A percentile compares a stretch with the other conserved stretches of the same genome.
These are phyloP conservation scores for Squalus acanthias DNA, from an alignment of 2,797 vertebrate genomes.

Conservation along the genomic window DNA sequence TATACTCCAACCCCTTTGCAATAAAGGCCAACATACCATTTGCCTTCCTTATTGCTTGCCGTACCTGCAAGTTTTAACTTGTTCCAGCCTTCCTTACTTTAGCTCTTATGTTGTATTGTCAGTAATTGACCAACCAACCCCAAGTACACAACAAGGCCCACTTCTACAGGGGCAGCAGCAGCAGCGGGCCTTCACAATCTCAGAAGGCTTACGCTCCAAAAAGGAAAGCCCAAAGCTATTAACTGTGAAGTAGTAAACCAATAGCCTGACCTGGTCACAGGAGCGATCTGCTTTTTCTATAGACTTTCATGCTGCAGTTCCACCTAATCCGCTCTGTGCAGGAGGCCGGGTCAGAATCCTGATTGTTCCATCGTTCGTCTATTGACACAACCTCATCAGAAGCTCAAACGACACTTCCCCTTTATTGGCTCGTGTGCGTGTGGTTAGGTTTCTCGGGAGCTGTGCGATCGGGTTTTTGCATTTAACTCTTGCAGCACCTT, in stretches of 20 bases:
- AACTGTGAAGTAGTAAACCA: constrained; percentile 25
- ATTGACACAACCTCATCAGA: constrained; percentile 24
- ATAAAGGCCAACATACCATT: no score
- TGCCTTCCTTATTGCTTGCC: no score
- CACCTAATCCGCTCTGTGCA: constrained; percentile 5
- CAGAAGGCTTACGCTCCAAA: background rate
- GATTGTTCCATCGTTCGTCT: background rate
- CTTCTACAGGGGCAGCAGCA: background rate
- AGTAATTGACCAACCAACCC: background rate
- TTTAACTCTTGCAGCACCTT: background rate
- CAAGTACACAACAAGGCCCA: background rate
- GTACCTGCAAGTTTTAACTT: background rate
- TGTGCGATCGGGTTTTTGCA: no score
- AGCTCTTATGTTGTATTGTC: background rate
- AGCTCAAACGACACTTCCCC: background rate
- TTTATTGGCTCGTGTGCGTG: no score
- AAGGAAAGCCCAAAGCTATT: constrained; percentile 10
- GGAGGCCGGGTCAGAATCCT: background rate
- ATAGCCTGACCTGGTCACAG: background rate
- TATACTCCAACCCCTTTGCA: no score
- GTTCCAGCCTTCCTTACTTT: background rate
- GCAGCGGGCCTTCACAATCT: background rate
- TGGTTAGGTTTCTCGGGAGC: background rate
- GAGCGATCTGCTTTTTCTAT: constrained; percentile 13
- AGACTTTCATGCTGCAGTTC: background rate